Conservation (phyloP, 2,797 vertebrate genomes). For the Sebastes wilsoni region DNA sequence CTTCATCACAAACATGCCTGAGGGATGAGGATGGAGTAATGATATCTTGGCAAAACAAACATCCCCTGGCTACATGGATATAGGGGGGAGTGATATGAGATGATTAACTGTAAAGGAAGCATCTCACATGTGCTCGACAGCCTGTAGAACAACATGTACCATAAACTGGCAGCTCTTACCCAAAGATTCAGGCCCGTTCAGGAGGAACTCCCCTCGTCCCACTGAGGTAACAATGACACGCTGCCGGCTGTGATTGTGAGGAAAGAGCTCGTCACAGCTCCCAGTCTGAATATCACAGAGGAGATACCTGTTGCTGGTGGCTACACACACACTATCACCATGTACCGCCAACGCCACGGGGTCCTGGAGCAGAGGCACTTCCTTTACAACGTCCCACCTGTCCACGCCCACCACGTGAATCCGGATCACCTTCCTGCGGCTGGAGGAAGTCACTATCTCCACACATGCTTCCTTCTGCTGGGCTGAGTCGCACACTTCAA, state of each 20-base stretch:
- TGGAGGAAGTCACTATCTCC: constrained; percentile 71
- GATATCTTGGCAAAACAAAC: constrained; percentile 49
- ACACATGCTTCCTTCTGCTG: constrained; percentile 1
- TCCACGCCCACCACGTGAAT: constrained; percentile 72
- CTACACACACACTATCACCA: constrained; percentile 67
- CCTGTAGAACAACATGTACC: neutral
- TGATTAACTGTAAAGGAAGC: constrained; percentile 13
- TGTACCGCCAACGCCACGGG: constrained; percentile 67
- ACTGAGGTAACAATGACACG: constrained; percentile 53
- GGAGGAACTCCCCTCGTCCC: constrained; percentile 75
- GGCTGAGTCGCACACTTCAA: constrained; percentile 51
- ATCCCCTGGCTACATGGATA: constrained; percentile 37
- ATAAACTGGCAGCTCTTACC: constrained; percentile 63
- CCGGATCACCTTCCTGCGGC: constrained; percentile 64
- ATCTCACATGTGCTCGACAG: neutral
- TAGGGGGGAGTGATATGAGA: constrained; percentile 24
- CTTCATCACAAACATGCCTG: constrained; percentile 81
- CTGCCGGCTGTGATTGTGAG: constrained; percentile 65
- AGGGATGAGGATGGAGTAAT: constrained; percentile 31
- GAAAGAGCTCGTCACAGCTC: constrained; percentile 70
- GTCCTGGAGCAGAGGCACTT: constrained; percentile 70
- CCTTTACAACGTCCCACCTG: constrained; percentile 75
- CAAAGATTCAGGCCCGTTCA: constrained; percentile 78
- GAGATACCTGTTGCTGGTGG: constrained; percentile 73
- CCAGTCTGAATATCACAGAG: constrained; percentile 70